Conservation (phyloP, 1,140 invertebrate species). For the Apis dorsata region DNA sequence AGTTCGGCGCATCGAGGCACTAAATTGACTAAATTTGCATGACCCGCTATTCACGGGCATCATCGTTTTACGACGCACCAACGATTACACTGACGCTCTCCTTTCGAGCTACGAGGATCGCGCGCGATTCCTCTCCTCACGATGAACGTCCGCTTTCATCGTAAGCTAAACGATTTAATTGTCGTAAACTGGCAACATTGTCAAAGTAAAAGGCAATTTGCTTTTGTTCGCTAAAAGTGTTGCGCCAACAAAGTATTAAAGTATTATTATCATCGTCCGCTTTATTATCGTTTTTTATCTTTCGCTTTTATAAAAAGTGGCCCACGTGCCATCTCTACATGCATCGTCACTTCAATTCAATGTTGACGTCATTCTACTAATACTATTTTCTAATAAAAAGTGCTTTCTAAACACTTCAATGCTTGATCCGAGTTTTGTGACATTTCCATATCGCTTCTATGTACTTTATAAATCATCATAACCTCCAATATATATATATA, state of each 20-base stretch:
- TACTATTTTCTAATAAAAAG: background rate
- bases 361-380: background rate
- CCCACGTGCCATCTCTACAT: background rate
- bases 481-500: too few relatives aligned
- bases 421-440: too few relatives aligned
- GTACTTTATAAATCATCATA: too few relatives aligned
- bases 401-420: too few relatives aligned
- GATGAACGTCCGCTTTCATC: background rate
- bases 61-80: background rate
- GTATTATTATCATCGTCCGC: background rate
- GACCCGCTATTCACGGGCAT: slow-evolving; percentile 63
- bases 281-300: background rate
- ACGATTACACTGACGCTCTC: background rate
- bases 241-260: background rate
- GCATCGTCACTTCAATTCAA: background rate
- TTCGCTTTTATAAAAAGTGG: background rate
- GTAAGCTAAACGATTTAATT: background rate
- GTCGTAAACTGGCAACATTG: too few relatives aligned
- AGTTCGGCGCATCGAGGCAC: slow-evolving; percentile 67
- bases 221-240: background rate
- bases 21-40: slow-evolving; percentile 79
- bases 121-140: slow-evolving; percentile 1
- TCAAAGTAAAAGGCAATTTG: background rate
- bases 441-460: too few relatives aligned
- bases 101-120: background rate